Conservation (phyloP, 1,140 invertebrate genomes). For the Drosophila equinoxialis region DNA sequence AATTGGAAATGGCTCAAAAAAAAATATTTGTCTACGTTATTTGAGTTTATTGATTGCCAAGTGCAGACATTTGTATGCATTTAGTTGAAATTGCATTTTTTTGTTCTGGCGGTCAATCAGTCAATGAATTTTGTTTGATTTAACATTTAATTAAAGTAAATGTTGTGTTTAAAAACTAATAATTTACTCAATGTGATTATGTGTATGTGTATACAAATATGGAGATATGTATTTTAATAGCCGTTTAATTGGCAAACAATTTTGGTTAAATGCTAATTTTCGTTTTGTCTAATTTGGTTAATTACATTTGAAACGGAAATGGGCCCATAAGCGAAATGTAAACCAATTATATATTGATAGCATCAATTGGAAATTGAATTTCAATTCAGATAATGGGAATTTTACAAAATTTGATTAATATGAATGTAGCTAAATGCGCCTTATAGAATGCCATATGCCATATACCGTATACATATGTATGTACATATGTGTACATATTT, state of each 20-base stretch:
- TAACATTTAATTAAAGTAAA: constrained; percentile 10
- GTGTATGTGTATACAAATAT: background rate
- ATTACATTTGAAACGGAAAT: constrained; percentile 28
- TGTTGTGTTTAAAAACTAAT: background rate
- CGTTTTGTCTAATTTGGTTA: constrained; percentile 34
- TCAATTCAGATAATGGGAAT: constrained; percentile 6
- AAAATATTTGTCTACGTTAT: constrained; percentile 45
- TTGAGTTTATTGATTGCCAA: constrained; percentile 60
- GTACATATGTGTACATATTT: too few species aligned
- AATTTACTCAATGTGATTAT: background rate
- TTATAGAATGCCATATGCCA: background rate
- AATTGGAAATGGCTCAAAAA: constrained; percentile 55
- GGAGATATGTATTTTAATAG: constrained; percentile 13
- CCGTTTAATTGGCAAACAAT: constrained; percentile 2
- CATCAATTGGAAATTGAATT: constrained; percentile 21
- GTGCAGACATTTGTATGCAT: constrained; percentile 30
- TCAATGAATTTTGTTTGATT: constrained; percentile 20
- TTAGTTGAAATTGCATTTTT: constrained; percentile 19
- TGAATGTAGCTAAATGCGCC: constrained; percentile 6
- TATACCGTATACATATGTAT: background rate
- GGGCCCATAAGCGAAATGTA: constrained; percentile 31
- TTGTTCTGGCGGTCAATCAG: background rate
- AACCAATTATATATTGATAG: constrained; percentile 44
- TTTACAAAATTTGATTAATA: constrained; percentile 21
- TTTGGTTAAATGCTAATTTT: constrained; percentile 26